These are phyloP conservation scores for Eospalax fontanierii DNA, from an alignment of 2,797 vertebrate species.

Conservation along the genomic window DNA sequence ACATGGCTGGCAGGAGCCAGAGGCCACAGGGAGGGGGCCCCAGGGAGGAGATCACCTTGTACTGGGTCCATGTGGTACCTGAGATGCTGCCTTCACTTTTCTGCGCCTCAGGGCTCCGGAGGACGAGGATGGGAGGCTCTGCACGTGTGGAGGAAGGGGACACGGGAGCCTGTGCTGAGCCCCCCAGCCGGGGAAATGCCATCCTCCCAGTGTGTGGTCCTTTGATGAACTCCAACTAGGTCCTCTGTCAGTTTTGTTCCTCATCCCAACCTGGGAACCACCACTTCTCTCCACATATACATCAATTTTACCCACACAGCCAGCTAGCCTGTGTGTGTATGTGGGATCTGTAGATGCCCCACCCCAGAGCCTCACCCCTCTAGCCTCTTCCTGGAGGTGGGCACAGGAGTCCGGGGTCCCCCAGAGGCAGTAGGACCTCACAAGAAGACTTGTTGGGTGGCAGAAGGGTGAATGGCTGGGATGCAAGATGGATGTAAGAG, in stretches of 20 bases:
- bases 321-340: too few relatives aligned
- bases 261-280: background rate
- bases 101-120: background rate
- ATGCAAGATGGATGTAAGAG: background rate
- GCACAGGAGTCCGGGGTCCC: background rate
- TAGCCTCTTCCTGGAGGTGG: background rate
- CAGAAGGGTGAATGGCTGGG: background rate
- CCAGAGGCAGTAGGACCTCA: background rate
- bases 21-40: background rate
- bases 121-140: background rate
- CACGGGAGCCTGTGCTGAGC: background rate
- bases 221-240: background rate
- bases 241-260: fast-evolving
- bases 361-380: background rate
- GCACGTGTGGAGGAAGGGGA: background rate
- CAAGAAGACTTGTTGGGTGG: too few relatives aligned
- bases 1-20: background rate
- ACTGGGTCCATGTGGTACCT: fast-evolving
- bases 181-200: background rate
- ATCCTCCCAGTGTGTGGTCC: background rate
- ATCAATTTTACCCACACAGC: fast-evolving
- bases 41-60: background rate
- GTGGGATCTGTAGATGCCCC: too few relatives aligned
- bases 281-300: background rate
- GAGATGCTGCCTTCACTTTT: background rate